A percentile compares a stretch with the other conserved stretches of the same genome.
phyloP scores from a whole-genome alignment of 2,797 vertebrate genomes.

The Cygnus olor region DNA sequence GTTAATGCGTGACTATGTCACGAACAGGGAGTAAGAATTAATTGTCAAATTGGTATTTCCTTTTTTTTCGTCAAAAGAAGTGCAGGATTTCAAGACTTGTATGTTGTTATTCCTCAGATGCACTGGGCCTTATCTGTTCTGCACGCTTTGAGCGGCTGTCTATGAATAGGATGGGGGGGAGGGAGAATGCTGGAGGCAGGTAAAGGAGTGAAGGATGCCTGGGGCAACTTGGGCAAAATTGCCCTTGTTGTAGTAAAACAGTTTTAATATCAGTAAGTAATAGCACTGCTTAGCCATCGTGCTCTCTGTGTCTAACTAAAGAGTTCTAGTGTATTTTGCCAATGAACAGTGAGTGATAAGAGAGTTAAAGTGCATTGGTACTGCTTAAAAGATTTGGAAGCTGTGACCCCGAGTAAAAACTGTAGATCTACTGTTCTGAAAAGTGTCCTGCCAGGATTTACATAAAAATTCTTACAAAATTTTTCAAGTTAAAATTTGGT shows the following conservation, averaged over 20 bases:
- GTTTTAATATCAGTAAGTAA: neutral
- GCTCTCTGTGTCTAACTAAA: neutral
- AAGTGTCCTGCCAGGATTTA: neutral
- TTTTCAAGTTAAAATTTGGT: neutral
- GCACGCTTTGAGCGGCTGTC: neutral
- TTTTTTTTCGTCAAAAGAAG: neutral
- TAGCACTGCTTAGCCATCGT: neutral
- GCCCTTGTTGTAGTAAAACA: neutral
- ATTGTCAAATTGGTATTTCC: neutral
- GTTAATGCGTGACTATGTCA: neutral
- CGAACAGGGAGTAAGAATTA: slow-evolving; percentile 70
- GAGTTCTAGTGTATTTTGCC: neutral
- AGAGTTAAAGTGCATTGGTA: neutral
- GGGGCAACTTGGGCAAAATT: neutral
- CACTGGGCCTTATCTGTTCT: neutral
- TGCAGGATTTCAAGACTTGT: neutral
- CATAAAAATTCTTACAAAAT: accelerated
- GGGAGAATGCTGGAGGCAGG: neutral
- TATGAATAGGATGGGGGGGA: neutral
- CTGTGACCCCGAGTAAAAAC: neutral
- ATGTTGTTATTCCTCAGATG: neutral
- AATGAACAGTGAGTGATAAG: neutral
- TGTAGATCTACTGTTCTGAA: neutral
- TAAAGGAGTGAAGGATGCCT: neutral
- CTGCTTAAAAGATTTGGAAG: neutral